Evolutionary conservation across 2,113 vertebrate genomes (phyloP).

Genomic region (Rhabdornis inornatus): DNA sequence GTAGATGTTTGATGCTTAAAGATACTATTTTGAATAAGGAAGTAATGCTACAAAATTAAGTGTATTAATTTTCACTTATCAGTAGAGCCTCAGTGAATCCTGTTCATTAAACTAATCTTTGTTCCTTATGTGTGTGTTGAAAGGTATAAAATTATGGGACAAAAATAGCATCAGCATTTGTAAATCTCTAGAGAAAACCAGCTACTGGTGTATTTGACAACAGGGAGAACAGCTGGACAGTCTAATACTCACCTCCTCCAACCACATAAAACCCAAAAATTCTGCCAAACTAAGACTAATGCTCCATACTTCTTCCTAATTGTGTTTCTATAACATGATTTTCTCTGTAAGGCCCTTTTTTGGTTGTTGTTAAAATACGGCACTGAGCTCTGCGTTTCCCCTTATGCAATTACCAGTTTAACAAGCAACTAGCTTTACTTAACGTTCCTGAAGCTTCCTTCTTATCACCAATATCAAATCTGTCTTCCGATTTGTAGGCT

Average conservation of each 20-base stretch:
- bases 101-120: constrained; percentile 20
- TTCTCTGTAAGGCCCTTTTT: not conserved
- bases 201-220: not conserved
- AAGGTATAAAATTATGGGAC: not conserved
- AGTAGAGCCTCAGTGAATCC: not conserved
- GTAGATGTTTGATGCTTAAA: not conserved
- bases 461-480: not conserved
- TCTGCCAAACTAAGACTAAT: not conserved
- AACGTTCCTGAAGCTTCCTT: not conserved
- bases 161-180: constrained; percentile 21
- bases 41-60: not conserved
- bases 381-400: not conserved
- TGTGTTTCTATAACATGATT: not conserved
- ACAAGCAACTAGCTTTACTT: not conserved
- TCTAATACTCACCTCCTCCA: not conserved
- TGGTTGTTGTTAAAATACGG: not conserved
- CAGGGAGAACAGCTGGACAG: constrained; percentile 17
- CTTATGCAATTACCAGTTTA: not conserved
- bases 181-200: constrained; percentile 17
- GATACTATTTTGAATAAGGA: not conserved
- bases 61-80: not conserved
- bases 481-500: not conserved
- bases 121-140: not conserved
- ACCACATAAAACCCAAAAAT: not conserved
- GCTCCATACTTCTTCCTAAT: not conserved